phyloP scores from a whole-genome alignment of 1,140 invertebrate genomes.

The Maniola jurtina region DNA sequence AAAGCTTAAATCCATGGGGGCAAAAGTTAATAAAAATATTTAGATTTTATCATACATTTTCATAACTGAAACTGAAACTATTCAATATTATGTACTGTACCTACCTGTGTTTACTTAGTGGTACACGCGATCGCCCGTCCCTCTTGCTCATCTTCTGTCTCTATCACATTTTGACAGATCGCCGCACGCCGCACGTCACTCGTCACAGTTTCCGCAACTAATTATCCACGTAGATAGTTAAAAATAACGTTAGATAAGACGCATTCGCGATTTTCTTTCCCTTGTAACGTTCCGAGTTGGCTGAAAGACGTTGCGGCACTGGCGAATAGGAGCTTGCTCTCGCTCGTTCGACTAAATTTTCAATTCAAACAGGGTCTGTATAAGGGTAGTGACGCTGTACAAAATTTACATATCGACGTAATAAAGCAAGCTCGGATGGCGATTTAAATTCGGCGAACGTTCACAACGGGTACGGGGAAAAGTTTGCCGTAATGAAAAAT shows the following conservation, averaged over 20 bases:
- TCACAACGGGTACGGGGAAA: conserved; percentile 21
- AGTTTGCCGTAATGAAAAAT: conserved; percentile 31
- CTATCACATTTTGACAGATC: conserved; percentile 2
- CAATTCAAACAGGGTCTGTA: conserved; percentile 77
- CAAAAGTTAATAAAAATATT: too few relatives aligned
- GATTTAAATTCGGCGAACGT: conserved; percentile 65
- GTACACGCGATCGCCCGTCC: background rate
- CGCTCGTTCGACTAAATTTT: conserved; percentile 66
- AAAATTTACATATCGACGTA: conserved; percentile 77
- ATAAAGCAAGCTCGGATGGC: conserved; percentile 68
- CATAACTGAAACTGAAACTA: too few relatives aligned
- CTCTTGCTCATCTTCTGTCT: background rate
- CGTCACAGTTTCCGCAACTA: conserved; percentile 32
- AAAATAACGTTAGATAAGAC: background rate
- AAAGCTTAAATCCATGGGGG: too few relatives aligned
- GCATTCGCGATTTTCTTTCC: conserved; percentile 13
- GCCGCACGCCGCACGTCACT: conserved; percentile 18
- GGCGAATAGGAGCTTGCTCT: conserved; percentile 59
- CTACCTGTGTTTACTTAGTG: background rate
- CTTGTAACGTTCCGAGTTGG: conserved; percentile 58
- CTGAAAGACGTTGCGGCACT: conserved; percentile 74
- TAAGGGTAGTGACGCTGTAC: conserved; percentile 77
- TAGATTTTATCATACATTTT: too few relatives aligned
- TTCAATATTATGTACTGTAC: background rate
- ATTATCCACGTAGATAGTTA: conserved; percentile 10